Base-by-base conservation (phyloP, 37 sponge, comb jelly and placozoan genomes). In the Halisarca cf. caerulea region DNA sequence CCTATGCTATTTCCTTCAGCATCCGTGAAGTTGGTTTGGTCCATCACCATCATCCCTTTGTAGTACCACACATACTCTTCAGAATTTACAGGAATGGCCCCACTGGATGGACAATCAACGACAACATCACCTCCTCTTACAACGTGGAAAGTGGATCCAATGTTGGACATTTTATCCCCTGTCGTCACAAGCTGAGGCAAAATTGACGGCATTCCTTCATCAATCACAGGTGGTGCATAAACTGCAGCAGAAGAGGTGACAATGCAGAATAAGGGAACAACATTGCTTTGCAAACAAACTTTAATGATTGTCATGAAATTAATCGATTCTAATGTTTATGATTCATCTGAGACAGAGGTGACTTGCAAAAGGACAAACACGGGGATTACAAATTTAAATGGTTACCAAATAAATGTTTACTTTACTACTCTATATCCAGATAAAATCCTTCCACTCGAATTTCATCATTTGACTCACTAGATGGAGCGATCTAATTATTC, bases 21-120 rank as follows among this genome's bases (percentile, higher is more conserved):
- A 68, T 34, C 69, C 17, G 69, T 68, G 69, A 68, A 34, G 33
- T 27, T 68, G 28, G 33, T 4, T 1, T 34, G 35, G 24, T 36
- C 24, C 21, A 41, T 44, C 11, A 74, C 24, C 77, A n/a, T 20
- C 77, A 25, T 43, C 2, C 77, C 77, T 1, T 41, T 38, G 77
- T 74, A 74, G 77, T 74, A 74, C 77, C 77, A 74, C 40, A 21
- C 42, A 25, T 44, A 74, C n/a, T 74, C 43, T 7, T n/a, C 69
- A 18, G 69, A 68, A 32, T 30, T 34, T 30, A 3, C 3, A 1
- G 69, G 69, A 1, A 68, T 37, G 1, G 42, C 45, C n/a, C 42
- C 42, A 36, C 2, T 37, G 24, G 45, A 37, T 11, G 45, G 25
- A 41, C 77, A 40, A 1, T 40, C 1, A 23, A 40, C 42, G 20